Evolutionary conservation across 1,140 invertebrate genomes (phyloP).

Genomic region (Neuroterus valhalla): DNA sequence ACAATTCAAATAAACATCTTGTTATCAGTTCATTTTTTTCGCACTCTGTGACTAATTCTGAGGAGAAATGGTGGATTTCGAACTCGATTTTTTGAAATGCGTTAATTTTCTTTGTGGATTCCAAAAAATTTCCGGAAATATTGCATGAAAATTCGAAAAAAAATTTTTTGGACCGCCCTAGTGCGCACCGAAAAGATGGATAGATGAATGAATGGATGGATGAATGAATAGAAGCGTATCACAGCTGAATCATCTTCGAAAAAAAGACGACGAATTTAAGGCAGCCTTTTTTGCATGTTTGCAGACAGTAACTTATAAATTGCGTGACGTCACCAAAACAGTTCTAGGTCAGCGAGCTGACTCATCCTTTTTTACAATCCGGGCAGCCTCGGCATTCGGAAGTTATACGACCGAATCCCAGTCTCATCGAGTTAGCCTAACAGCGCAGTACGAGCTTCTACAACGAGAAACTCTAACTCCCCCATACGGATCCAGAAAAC

Average conservation of each 20-base stretch:
- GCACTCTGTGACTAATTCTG: too few relatives aligned
- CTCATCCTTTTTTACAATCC: slow-evolving; percentile 14
- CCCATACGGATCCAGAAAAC: neutral
- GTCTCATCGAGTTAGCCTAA: slow-evolving; percentile 46
- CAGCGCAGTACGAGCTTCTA: slow-evolving; percentile 33
- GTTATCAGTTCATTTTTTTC: too few relatives aligned
- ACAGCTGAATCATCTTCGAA: neutral
- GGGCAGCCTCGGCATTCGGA: slow-evolving; percentile 3
- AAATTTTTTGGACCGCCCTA: too few relatives aligned
- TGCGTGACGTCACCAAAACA: slow-evolving; percentile 3
- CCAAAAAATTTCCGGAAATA: too few relatives aligned
- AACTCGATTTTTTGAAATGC: too few relatives aligned
- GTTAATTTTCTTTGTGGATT: too few relatives aligned
- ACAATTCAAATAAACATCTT: too few relatives aligned
- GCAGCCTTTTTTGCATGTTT: neutral
- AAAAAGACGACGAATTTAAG: neutral
- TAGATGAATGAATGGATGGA: too few relatives aligned
- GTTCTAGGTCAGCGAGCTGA: slow-evolving; percentile 5
- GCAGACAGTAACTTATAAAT: neutral
- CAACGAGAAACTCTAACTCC: slow-evolving; percentile 2
- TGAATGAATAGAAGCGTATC: too few relatives aligned
- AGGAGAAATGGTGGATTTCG: too few relatives aligned
- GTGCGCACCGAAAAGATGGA: too few relatives aligned
- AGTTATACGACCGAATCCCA: slow-evolving; percentile 41
- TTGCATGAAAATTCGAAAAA: too few relatives aligned